Conservation (phyloP, 2,797 vertebrate species). For the Dicrostonyx torquatus region DNA sequence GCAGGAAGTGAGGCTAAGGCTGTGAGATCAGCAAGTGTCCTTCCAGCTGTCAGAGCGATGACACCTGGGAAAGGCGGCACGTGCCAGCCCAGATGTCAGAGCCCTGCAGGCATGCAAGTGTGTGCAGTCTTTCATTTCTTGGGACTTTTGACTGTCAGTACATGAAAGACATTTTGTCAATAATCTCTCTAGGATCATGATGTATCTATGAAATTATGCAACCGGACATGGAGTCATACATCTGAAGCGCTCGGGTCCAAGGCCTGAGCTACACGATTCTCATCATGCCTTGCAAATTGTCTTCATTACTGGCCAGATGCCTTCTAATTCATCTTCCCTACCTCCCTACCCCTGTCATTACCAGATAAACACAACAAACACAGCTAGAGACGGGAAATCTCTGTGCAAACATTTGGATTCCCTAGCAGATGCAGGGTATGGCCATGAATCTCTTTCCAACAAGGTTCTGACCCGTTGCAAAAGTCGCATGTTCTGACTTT, state of each 20-base stretch:
- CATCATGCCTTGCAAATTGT: not conserved
- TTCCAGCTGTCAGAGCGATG: not conserved
- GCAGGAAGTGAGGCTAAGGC: rapidly evolving
- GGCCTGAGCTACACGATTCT: not conserved
- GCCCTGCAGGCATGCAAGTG: rapidly evolving
- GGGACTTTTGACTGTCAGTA: not conserved
- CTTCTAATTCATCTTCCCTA: not conserved
- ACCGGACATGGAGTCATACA: not conserved
- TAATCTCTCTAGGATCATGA: not conserved
- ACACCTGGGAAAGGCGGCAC: rapidly evolving
- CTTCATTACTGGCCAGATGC: not conserved
- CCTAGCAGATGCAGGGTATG: not conserved
- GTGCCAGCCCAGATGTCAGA: not conserved
- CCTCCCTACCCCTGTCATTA: not conserved
- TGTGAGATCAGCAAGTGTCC: rapidly evolving
- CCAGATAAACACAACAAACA: not conserved
- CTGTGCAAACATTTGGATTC: not conserved
- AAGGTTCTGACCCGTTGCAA: not conserved
- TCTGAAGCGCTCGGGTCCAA: not conserved
- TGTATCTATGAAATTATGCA: not conserved
- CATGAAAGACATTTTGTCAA: not conserved
- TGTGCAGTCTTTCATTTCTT: not conserved
- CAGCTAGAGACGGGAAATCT: not conserved
- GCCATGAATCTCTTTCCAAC: not conserved
- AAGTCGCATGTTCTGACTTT: not conserved